A percentile compares a stretch with the other conserved stretches of the same genome.
phyloP scores from a whole-genome alignment of 2,797 vertebrate species.

The Masticophis lateralis region DNA sequence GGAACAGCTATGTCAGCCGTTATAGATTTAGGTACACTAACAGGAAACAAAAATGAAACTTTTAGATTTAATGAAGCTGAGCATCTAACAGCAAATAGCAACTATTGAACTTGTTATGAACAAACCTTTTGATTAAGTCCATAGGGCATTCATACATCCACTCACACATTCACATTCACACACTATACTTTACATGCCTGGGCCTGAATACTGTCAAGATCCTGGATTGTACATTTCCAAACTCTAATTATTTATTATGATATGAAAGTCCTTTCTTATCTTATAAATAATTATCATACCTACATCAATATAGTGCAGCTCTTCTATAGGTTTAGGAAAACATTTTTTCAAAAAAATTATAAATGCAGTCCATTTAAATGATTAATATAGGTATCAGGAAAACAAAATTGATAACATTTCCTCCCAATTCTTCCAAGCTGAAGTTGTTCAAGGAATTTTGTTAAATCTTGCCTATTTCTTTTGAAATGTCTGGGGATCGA shows the following conservation, averaged over 20 bases:
- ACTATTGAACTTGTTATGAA: conserved; percentile 69
- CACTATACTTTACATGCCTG: conserved; percentile 52
- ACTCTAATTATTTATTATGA: not conserved
- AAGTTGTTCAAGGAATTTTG: not conserved
- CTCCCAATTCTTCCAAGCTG: not conserved
- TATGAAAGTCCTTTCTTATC: not conserved
- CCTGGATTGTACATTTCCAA: conserved; percentile 41
- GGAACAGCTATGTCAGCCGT: conserved; percentile 53
- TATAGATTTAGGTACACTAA: conserved; percentile 68
- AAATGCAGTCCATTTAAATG: not conserved
- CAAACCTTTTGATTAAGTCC: conserved; percentile 73
- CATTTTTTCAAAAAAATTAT: not conserved
- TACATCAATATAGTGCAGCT: not conserved
- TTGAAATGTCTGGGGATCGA: not conserved
- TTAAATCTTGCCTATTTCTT: not conserved
- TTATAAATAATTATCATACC: not conserved
- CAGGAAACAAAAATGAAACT: conserved; percentile 64
- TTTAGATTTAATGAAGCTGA: conserved; percentile 70
- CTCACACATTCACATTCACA: conserved; percentile 32
- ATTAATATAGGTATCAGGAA: not conserved
- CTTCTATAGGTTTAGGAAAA: not conserved
- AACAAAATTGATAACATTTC: not conserved
- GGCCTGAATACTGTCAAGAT: conserved; percentile 54
- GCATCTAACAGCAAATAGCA: conserved; percentile 64
- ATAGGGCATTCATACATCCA: conserved; percentile 50